phyloP scores from a whole-genome alignment of 2,113 vertebrate genomes.

The Psettodes erumei region DNA sequence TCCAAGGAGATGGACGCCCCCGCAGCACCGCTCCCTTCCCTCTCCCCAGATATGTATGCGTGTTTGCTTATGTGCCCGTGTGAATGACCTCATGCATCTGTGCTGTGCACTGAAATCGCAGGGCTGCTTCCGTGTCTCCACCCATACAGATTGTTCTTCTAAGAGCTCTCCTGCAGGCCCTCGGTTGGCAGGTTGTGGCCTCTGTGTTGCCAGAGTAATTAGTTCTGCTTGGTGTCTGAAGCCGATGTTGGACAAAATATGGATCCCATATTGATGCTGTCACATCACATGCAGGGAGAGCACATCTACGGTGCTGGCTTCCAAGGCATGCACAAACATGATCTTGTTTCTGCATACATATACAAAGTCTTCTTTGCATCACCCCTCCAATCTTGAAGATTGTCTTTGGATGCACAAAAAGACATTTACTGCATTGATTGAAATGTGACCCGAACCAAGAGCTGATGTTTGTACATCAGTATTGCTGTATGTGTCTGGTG shows the following conservation, averaged over 20 bases:
- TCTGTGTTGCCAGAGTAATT: slow-evolving; percentile 57
- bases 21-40: slow-evolving; percentile 9
- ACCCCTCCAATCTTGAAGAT: slow-evolving; percentile 11
- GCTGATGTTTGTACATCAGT: slow-evolving; percentile 6
- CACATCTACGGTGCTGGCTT: neutral
- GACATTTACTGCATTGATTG: slow-evolving; percentile 36
- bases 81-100: slow-evolving; percentile 38
- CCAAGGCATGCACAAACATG: slow-evolving; percentile 10
- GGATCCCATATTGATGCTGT: slow-evolving; percentile 68
- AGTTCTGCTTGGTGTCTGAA: slow-evolving; percentile 58
- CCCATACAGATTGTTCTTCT: slow-evolving; percentile 14
- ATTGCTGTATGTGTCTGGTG: neutral
- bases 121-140: slow-evolving; percentile 22
- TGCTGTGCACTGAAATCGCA: neutral
- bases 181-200: slow-evolving; percentile 47
- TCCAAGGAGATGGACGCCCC: slow-evolving; percentile 33
- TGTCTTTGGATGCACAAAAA: neutral
- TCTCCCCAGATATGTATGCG: neutral
- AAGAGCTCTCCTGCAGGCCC: slow-evolving; percentile 37
- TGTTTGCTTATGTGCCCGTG: slow-evolving; percentile 13
- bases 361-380: neutral
- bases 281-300: slow-evolving; percentile 45
- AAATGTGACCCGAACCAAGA: slow-evolving; percentile 30
- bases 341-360: neutral
- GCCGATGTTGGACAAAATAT: slow-evolving; percentile 58